These are phyloP conservation scores for Polydesmus complanatus DNA, from an alignment of 2,888 invertebrate species.

Conservation along the genomic window DNA sequence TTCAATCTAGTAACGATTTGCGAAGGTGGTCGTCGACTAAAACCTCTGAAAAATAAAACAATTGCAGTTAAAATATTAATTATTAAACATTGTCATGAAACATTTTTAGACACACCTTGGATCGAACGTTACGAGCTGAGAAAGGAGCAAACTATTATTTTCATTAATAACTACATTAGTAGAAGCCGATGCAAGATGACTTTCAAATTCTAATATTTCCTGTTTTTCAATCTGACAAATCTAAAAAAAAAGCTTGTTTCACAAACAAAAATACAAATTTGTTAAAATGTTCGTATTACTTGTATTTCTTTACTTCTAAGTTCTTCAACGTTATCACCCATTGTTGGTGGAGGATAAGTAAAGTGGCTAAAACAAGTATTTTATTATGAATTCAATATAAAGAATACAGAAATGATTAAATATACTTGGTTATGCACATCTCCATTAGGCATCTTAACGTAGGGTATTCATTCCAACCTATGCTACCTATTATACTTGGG, in stretches of 20 bases:
- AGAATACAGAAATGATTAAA: background rate
- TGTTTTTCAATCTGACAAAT: conserved; percentile 56
- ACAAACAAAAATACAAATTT: background rate
- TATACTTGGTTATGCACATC: conserved; percentile 86
- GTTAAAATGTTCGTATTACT: conserved; percentile 9
- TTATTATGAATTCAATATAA: background rate
- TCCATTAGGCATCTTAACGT: conserved; percentile 82
- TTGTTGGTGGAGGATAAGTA: conserved; percentile 54
- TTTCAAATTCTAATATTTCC: conserved; percentile 73
- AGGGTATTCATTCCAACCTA: conserved; percentile 81
- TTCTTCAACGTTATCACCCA: conserved; percentile 45
- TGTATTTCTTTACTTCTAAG: conserved; percentile 46
- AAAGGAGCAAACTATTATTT: conserved; percentile 66
- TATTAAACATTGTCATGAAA: background rate
- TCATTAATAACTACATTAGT: conserved; percentile 81
- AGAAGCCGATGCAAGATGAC: conserved; percentile 77
- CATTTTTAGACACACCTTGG: conserved; percentile 39
- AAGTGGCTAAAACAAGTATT: conserved; percentile 40
- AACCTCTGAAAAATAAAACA: conserved; percentile 40
- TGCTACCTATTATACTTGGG: conserved; percentile 68
- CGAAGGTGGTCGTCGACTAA: conserved; percentile 64
- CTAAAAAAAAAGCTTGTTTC: conserved; percentile 32
- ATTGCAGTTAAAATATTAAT: conserved; percentile 6
- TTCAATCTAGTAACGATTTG: conserved; percentile 63
- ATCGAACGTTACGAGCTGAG: conserved; percentile 71